These are phyloP conservation scores for Andrena fulva DNA, from an alignment of 2,888 invertebrate species.

Conservation along the genomic window DNA sequence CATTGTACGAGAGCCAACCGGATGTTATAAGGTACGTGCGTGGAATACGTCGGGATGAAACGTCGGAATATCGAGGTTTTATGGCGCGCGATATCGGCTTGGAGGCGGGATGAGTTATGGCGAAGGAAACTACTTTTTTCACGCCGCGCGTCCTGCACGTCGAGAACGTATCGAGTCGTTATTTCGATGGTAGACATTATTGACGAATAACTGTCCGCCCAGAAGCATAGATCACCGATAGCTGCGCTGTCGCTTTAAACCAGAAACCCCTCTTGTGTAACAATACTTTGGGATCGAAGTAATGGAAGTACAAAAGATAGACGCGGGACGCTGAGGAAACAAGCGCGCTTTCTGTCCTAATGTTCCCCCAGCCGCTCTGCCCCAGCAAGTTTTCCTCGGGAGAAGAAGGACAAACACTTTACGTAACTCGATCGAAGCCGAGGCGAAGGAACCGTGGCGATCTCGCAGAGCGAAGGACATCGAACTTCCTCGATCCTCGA, in stretches of 20 bases:
- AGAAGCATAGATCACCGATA: not conserved
- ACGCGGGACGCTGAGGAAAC: not conserved
- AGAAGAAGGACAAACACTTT: not conserved
- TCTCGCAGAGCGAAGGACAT: not conserved
- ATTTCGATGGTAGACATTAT: not conserved
- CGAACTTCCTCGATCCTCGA: too few species aligned
- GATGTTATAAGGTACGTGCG: slow-evolving; percentile 59
- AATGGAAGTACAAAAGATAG: not conserved
- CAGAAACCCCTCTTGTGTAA: not conserved
- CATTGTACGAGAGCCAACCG: slow-evolving; percentile 33
- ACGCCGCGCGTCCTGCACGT: slow-evolving; percentile 5
- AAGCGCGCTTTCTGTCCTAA: not conserved
- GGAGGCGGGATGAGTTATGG: slow-evolving; percentile 43
- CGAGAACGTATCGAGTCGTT: not conserved
- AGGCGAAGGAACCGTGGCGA: not conserved
- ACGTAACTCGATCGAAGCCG: slow-evolving; percentile 12
- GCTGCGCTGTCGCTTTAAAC: not conserved
- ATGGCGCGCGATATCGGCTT: slow-evolving; percentile 40
- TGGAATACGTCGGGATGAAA: slow-evolving; percentile 41
- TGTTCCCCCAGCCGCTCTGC: not conserved
- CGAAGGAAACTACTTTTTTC: slow-evolving; percentile 35
- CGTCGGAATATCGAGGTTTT: slow-evolving; percentile 42
- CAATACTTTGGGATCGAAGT: not conserved
- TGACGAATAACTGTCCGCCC: not conserved
- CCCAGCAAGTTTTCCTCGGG: not conserved